These are phyloP conservation scores for Junonia oenone DNA, from an alignment of 2,888 invertebrate species.

Conservation along the genomic window DNA sequence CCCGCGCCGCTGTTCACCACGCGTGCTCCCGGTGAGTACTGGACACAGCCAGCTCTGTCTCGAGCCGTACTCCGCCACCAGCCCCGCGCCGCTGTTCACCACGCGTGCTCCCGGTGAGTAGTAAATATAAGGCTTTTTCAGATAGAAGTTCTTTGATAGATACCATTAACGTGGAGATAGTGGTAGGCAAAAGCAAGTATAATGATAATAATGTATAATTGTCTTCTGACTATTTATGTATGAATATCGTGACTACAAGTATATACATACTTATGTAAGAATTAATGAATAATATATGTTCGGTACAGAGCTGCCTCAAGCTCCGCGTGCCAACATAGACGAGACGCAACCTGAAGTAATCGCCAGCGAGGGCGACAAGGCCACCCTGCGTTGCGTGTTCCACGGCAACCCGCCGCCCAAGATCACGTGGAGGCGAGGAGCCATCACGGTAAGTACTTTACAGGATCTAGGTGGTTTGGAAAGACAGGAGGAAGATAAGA, in stretches of 20 bases:
- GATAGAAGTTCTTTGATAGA: too few relatives aligned
- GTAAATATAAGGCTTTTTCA: too few relatives aligned
- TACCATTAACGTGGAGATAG: too few relatives aligned
- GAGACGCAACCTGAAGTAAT: conserved; percentile 80
- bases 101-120: not conserved
- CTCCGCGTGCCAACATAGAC: conserved; percentile 52
- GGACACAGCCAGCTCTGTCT: conserved; percentile 52
- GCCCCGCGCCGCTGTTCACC: conserved; percentile 17
- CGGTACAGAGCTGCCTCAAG: conserved; percentile 47
- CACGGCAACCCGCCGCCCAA: conserved; percentile 88
- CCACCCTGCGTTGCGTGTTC: conserved; percentile 86
- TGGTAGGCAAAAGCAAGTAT: too few relatives aligned
- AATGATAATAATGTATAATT: too few relatives aligned
- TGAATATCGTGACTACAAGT: too few relatives aligned
- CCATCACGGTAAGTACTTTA: conserved; percentile 84
- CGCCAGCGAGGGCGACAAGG: conserved; percentile 86
- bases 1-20: conserved; percentile 16
- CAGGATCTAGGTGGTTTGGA: too few relatives aligned
- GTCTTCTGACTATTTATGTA: too few relatives aligned
- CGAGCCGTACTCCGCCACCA: conserved; percentile 36
- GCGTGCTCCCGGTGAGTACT: not conserved
- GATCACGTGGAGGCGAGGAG: conserved; percentile 87
- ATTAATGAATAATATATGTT: not conserved
- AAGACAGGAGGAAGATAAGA: too few relatives aligned
- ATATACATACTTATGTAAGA: too few relatives aligned